Evolutionary conservation across 2,113 vertebrate genomes (phyloP), one percentile per base, ranked within the genome.

Genomic region (Eptesicus fuscus): DNA sequence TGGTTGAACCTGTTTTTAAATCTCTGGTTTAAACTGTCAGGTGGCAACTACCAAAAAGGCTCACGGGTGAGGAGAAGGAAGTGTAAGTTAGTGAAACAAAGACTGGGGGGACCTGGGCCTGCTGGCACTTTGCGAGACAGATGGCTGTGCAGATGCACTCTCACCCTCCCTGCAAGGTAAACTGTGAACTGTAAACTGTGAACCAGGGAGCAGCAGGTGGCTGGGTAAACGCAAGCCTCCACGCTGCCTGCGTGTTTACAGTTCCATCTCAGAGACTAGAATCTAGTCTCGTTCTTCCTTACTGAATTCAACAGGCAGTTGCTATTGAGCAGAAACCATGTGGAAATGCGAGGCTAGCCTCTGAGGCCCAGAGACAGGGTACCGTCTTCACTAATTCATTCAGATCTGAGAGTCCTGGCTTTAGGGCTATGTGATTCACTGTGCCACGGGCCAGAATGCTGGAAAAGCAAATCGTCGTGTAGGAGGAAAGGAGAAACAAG

Each of bases 161-260:
- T 76, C 88, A 93, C 84, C 73, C 80, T 92, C 80, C 16, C 40
- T 84, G 80, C 82, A 95, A 96, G 96, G 96, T 96, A 97, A 95
- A 93, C 96, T 97, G 96, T 93, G 84, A 96, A 85, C 59, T 53
- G 96, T 95, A 97, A 95, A 92, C 96, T 97, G 96, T 93, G 84
- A 96, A 85, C 59, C 20, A 14, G 53, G 42, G 40, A 95, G 95
- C 93, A 94, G 95, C 95, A 95, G 93, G 97, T 80, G 87, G 87
- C 83, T 76, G 87, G 35, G 83, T 56, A 80, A 94, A 88, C 0
- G 13, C 71, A 91, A 11, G 74, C 88, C 79, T 91, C 42, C 91
- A 37, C 51, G 32, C 49, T 40, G 70, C 87, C 91, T 94, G 76
- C 9, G 1, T 94, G 91, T 88, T 95, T 82, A 85, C 88, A 63